Conservation (phyloP, 2,113 vertebrate species). For the Bujurquina vittata region DNA sequence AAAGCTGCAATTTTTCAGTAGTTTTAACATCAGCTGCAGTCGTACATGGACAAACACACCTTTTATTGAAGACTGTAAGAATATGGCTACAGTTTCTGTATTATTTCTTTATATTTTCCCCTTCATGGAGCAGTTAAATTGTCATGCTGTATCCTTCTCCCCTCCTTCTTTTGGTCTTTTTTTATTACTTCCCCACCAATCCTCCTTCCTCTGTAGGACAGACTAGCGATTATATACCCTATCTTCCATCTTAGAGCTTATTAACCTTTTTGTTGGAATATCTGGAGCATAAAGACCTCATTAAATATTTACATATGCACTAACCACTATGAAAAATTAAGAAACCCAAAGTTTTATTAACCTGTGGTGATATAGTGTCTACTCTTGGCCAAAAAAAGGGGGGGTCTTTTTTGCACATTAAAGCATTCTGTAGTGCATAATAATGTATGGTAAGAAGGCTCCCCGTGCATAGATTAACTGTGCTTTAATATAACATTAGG, state of each 20-base stretch:
- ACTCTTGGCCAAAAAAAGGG: constrained; percentile 63
- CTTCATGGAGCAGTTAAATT: constrained; percentile 26
- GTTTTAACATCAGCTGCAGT: background rate
- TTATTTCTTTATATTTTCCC: constrained; percentile 16
- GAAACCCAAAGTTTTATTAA: constrained; percentile 81
- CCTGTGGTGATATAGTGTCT: constrained; percentile 82
- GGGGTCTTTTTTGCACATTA: constrained; percentile 75
- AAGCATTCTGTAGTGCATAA: constrained; percentile 75
- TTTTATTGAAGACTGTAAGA: constrained; percentile 10
- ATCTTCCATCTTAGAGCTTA: constrained; percentile 76
- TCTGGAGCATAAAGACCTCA: constrained; percentile 80
- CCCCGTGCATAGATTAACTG: constrained; percentile 76
- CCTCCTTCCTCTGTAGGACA: constrained; percentile 55
- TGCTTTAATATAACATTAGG: constrained; percentile 83
- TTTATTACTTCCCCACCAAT: constrained; percentile 54
- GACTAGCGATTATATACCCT: constrained; percentile 66
- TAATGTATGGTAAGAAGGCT: constrained; percentile 80
- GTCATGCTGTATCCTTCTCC: constrained; percentile 21
- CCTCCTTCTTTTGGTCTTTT: constrained; percentile 34
- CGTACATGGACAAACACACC: background rate
- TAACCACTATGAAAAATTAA: constrained; percentile 82
- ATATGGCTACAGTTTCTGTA: constrained; percentile 5
- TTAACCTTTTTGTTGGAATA: constrained; percentile 84
- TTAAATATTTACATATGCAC: constrained; percentile 84
- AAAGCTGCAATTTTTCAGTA: background rate